A percentile compares a stretch with the other conserved stretches of the same genome.
phyloP scores from a whole-genome alignment of 2,113 vertebrate genomes.

The Corynorhinus townsendii region DNA sequence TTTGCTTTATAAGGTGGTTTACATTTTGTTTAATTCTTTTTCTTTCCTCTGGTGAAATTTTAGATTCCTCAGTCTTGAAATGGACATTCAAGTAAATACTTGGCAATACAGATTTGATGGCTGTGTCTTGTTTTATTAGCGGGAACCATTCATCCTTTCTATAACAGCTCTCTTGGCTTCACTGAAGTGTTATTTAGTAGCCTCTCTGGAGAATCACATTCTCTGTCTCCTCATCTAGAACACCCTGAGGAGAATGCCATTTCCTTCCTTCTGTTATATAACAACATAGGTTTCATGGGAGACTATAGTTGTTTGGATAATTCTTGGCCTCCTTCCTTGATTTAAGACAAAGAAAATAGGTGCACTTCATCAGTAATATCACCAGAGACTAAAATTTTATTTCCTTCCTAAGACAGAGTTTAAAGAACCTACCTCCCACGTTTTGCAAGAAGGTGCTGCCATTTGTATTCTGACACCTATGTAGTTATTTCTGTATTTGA shows the following conservation, averaged over 20 bases:
- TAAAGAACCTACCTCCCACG: background rate
- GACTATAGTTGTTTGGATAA: background rate
- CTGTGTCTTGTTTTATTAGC: background rate
- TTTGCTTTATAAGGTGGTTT: conserved; percentile 7
- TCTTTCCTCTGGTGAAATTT: conserved; percentile 19
- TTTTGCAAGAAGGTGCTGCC: background rate
- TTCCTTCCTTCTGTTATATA: background rate
- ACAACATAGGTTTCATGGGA: background rate
- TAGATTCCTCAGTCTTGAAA: conserved; percentile 48
- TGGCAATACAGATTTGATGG: conserved; percentile 11
- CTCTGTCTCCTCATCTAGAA: background rate
- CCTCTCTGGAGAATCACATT: background rate
- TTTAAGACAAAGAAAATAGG: conserved; percentile 7
- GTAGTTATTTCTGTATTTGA: background rate
- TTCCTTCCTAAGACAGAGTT: conserved; percentile 22
- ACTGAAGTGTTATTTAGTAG: background rate
- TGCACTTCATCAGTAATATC: background rate
- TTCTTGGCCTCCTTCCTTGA: background rate
- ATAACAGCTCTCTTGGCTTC: background rate
- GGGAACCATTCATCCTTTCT: background rate
- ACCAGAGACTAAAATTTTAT: background rate
- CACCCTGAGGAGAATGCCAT: background rate
- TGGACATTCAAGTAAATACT: conserved; percentile 32
- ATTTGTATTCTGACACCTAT: background rate
- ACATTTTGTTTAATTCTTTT: conserved; percentile 30